Evolutionary conservation across 2,888 invertebrate species (phyloP), one percentile per base, ranked within the genome.

Genomic region (Andrena minutula): DNA sequence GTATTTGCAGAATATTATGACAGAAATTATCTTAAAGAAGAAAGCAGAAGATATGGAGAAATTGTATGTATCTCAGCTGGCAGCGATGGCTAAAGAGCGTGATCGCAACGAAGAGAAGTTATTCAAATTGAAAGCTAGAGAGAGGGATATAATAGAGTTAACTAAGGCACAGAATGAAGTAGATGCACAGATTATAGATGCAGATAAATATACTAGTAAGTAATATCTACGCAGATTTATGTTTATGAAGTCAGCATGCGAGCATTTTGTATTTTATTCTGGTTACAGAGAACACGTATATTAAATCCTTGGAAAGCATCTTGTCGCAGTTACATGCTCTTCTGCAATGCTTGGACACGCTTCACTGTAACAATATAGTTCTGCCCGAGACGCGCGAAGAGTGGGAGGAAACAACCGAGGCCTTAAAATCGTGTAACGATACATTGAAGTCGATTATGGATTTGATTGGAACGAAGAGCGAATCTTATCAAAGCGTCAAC

Each of bases 361-460:
- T 91, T 12, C 84, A 71, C 7, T 91, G 90, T 68, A 75, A 86
- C 5, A 84, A 86, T 68, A 80, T 91, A 12, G 41, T 86, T n/a
- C 84, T 91, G 69, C 92, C 91, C 2, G 71, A 84, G 32, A 86
- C 86, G 10, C 28, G 70, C 0, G 82, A 86, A 16, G 86, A 88
- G 5, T 82, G 79, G 77, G 23, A 81, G 23, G 79, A 84, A 63
- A 64, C 73, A 35, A 53, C 58, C 0, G 28, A 82, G 32, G 60
- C 68, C 4, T 77, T 92, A 26, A 69, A 71, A 32, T 81, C 82
- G 3, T 86, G 86, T 35, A 64, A 71, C 0, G 70, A 79, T 41
- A 75, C 75, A 0, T 75, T 92, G 64, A 66, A 76, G 0, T 63
- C 63, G 23, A 88, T 91, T 5, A 74, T 71, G 30, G 32, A 84